Base-by-base conservation (phyloP, 2,888 invertebrate species). In the Mythimna vitellina region DNA sequence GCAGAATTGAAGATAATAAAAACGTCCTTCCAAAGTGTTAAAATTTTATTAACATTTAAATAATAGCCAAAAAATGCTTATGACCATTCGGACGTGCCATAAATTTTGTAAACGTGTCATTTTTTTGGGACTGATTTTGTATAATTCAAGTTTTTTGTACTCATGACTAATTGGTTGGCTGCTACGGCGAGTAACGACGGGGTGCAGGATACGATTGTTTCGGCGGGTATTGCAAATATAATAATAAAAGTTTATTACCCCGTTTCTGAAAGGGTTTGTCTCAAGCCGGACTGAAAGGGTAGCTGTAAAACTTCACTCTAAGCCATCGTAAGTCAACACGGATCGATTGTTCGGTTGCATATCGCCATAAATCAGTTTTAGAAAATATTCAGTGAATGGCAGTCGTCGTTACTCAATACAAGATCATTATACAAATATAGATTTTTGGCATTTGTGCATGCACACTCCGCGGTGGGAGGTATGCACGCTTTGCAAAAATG, bases 401-500 rank as follows among this genome's bases (percentile, higher is more conserved):
- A 88, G 82, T 81, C 84, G 88, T 92, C 89, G 91, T 93, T 93
- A 93, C 93, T 95, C 94, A 95, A 96, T 95, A 92, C 93, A 89
- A 90, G 91, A 92, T 95, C 95, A 94, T 96, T 96, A 96, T 93
- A 95, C 95, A 96, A 96, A 96, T 95, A 96, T 96, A 94, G 95
- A 94, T 94, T 95, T 95, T 92, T 93, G 92, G 86, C 93, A 91
- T 93, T 95, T 93, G 90, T 95, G 92, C 95, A 95, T 95, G 92
- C 95, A 95, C 96, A 95, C 94, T 91, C 89, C 92, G 90, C 94
- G 89, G 95, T 96, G 95, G 95, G 96, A 93, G 95, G 96, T 92
- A 91, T 88, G 84, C 87, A 88, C 89, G 89, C 86, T 90, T 92
- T 92, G 92, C 93, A 89, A 93, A 90, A 89, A 89, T 89, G 86